A percentile compares a stretch with the other conserved stretches of the same genome.
Evolutionary conservation across 1,140 invertebrate species (phyloP).

Genomic region (Panagrolaimus sp.): DNA sequence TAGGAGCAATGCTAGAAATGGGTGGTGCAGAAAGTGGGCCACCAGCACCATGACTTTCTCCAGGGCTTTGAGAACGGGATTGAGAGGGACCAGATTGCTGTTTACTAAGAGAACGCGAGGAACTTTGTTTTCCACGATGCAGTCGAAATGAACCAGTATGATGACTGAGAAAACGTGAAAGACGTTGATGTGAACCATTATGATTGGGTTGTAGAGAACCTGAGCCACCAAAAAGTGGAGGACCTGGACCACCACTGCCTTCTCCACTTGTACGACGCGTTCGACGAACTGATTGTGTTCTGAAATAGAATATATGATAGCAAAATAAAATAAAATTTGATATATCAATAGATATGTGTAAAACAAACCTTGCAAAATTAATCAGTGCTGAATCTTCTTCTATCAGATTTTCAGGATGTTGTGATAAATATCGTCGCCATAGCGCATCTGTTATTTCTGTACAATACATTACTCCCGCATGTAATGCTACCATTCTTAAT

Average conservation of each 20-base stretch:
- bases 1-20: background rate
- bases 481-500: conserved; percentile 54
- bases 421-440: conserved; percentile 55
- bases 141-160: conserved; percentile 41
- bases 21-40: background rate
- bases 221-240: conserved; percentile 28
- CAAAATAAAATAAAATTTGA: background rate
- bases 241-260: conserved; percentile 34
- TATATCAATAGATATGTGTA: too few species aligned
- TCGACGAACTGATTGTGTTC: conserved; percentile 40
- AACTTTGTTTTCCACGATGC: conserved; percentile 28
- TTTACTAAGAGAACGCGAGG: conserved; percentile 19
- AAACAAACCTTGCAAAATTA: conserved; percentile 52
- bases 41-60: background rate
- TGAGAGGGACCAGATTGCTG: conserved; percentile 8
- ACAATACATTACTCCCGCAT: conserved; percentile 58
- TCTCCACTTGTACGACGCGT: conserved; percentile 24
- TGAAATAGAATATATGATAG: conserved; percentile 18
- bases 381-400: conserved; percentile 57
- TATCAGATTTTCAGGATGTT: conserved; percentile 57
- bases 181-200: conserved; percentile 47
- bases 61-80: conserved; percentile 18
- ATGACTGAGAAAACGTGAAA: conserved; percentile 49
- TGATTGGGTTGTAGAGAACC: conserved; percentile 41
- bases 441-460: conserved; percentile 58